Conservation (phyloP, 2,113 vertebrate species). For the Myiagra hebetior region DNA sequence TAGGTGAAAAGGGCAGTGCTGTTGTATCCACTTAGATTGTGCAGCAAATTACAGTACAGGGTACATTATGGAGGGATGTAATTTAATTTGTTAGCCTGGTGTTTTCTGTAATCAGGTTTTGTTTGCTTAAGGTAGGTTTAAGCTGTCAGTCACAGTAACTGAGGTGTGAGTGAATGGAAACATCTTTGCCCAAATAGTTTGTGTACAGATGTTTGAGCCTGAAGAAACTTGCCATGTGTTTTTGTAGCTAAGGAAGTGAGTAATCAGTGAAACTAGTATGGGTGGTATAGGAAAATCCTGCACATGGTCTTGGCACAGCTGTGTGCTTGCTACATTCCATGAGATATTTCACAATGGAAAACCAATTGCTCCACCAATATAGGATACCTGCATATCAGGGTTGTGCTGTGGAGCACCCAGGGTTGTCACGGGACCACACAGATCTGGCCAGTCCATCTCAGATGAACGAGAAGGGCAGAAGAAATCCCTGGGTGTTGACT, state of each 20-base stretch:
- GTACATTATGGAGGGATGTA: not conserved
- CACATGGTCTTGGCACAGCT: slow-evolving; percentile 19
- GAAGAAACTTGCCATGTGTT: slow-evolving; percentile 42
- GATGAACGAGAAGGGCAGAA: not conserved
- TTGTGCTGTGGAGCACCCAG: not conserved
- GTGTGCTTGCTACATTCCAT: slow-evolving; percentile 8
- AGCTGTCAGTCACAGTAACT: not conserved
- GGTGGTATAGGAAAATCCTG: slow-evolving; percentile 50
- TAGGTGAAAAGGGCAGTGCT: not conserved
- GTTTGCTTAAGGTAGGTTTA: not conserved
- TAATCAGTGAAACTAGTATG: slow-evolving; percentile 41
- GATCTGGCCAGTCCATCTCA: not conserved
- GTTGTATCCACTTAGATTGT: not conserved
- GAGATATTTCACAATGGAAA: slow-evolving; percentile 53
- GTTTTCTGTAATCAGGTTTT: not conserved
- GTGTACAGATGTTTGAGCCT: slow-evolving; percentile 5
- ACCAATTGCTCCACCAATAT: not conserved
- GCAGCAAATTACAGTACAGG: not conserved
- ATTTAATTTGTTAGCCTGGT: not conserved
- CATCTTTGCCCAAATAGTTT: not conserved
- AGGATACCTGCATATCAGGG: not conserved
- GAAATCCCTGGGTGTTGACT: not conserved
- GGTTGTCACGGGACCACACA: not conserved
- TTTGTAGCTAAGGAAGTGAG: slow-evolving; percentile 58
- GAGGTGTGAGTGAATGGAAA: slow-evolving; percentile 1